A percentile compares a stretch with the other conserved stretches of the same genome.
phyloP scores from a whole-genome alignment of 2,888 invertebrate species.

The Acrobasis suavella region DNA sequence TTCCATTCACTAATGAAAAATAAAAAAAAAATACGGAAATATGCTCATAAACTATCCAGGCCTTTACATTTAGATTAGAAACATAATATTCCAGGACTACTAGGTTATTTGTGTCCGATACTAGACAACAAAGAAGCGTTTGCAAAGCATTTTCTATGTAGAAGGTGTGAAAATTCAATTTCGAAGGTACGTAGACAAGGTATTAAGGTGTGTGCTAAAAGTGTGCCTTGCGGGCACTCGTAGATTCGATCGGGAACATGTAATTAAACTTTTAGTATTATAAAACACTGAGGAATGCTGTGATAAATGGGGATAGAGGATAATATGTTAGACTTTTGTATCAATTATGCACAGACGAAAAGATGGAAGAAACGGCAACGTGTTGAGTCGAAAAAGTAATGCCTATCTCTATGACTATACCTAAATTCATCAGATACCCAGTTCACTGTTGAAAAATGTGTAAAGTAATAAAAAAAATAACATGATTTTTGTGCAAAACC shows the following conservation, averaged over 20 bases:
- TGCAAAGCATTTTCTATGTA: conserved; percentile 5
- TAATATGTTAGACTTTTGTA: conserved; percentile 46
- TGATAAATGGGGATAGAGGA: conserved; percentile 59
- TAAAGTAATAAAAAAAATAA: no score
- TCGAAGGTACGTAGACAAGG: conserved; percentile 32
- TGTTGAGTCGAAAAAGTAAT: conserved; percentile 24
- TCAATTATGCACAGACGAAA: background rate
- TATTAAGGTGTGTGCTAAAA: conserved; percentile 54
- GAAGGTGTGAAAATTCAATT: conserved; percentile 14
- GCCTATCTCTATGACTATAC: no score
- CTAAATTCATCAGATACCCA: no score
- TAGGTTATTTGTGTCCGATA: background rate
- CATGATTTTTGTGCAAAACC: no score
- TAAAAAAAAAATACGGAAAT: no score
- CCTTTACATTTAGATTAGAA: no score
- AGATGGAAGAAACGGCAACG: background rate
- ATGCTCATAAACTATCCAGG: no score
- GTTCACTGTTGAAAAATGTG: no score
- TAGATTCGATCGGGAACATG: conserved; percentile 41
- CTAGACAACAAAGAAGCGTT: background rate
- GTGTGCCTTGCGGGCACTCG: conserved; percentile 68
- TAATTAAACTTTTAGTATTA: conserved; percentile 44
- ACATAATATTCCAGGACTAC: no score
- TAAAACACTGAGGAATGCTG: conserved; percentile 59
- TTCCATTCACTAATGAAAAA: no score